Evolutionary conservation across 2,888 invertebrate species (phyloP).

Genomic region (Mamestra brassicae): DNA sequence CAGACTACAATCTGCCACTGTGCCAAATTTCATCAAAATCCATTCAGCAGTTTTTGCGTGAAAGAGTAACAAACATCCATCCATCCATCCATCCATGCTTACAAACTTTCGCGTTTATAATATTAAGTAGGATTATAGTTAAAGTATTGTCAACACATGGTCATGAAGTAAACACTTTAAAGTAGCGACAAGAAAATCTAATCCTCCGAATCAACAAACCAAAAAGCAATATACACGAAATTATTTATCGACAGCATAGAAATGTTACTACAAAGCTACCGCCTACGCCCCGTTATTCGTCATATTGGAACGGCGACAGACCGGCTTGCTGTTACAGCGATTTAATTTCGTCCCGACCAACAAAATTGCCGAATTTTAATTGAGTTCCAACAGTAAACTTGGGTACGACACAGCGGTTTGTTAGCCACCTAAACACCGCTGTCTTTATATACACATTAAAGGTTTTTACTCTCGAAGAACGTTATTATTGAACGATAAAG

Average conservation of each 20-base stretch:
- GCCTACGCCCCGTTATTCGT: conserved; percentile 57
- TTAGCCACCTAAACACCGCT: conserved; percentile 78
- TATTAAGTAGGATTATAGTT: no score
- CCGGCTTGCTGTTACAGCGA: conserved; percentile 78
- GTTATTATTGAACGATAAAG: conserved; percentile 83
- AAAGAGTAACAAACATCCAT: no score
- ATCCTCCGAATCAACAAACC: conserved; percentile 49
- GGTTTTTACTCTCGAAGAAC: conserved; percentile 66
- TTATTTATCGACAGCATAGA: conserved; percentile 53
- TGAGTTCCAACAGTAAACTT: conserved; percentile 83
- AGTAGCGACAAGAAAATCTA: conserved; percentile 31
- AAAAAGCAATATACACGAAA: conserved; percentile 54
- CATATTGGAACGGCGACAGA: conserved; percentile 70
- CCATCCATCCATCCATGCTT: no score
- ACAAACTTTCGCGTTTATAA: no score
- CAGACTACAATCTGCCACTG: no score
- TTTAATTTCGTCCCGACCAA: conserved; percentile 84
- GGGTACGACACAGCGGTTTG: conserved; percentile 77
- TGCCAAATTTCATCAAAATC: no score
- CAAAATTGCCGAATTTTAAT: conserved; percentile 87
- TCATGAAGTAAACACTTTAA: conserved; percentile 31
- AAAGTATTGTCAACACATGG: not conserved
- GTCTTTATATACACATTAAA: conserved; percentile 66
- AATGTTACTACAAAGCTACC: conserved; percentile 53
- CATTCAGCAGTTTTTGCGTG: no score